These are phyloP conservation scores for Ibidorhyncha struthersii DNA, from an alignment of 2,113 vertebrate species.

Conservation along the genomic window DNA sequence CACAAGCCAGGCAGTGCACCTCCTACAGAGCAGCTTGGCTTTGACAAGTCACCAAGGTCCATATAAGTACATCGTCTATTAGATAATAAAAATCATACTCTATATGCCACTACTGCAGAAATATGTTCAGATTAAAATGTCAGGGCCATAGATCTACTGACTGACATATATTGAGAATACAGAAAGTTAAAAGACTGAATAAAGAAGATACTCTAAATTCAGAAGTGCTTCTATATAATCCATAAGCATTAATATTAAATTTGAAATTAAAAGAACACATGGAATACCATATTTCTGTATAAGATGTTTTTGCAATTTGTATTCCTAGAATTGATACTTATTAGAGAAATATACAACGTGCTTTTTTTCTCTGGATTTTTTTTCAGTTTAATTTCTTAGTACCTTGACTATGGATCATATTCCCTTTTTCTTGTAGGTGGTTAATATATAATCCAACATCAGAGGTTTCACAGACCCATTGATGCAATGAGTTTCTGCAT, in stretches of 20 bases:
- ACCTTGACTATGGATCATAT: neutral
- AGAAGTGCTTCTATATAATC: neutral
- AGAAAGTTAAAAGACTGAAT: neutral
- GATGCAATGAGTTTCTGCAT: neutral
- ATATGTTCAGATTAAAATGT: neutral
- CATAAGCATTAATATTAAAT: neutral
- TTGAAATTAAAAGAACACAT: neutral
- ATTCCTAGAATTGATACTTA: neutral
- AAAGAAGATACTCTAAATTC: neutral
- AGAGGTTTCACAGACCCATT: neutral
- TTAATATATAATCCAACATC: neutral
- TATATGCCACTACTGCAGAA: neutral
- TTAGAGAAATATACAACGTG: neutral
- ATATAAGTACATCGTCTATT: neutral
- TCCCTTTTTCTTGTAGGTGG: neutral
- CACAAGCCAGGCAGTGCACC: neutral
- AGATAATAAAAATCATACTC: neutral
- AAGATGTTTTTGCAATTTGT: neutral
- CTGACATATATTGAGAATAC: neutral
- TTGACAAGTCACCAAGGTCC: neutral
- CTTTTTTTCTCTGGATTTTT: neutral
- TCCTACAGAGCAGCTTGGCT: neutral
- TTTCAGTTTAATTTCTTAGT: neutral
- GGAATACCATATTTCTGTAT: neutral
- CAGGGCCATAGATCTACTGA: neutral